These are phyloP conservation scores for Erythrolamprus reginae DNA, from an alignment of 2,113 vertebrate species.

Conservation along the genomic window DNA sequence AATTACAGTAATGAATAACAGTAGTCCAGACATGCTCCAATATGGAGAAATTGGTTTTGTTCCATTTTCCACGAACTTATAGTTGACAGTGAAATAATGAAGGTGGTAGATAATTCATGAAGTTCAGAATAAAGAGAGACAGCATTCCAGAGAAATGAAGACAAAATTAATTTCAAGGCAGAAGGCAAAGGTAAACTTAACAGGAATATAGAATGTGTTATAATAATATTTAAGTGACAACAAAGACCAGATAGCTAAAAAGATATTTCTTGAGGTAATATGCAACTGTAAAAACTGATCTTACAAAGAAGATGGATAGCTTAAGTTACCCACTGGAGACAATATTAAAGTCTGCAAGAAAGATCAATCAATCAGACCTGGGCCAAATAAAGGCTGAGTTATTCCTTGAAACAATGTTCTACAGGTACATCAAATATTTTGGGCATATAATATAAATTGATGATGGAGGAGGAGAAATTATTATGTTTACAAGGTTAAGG, in stretches of 20 bases:
- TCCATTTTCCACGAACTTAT: background rate
- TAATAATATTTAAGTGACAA: background rate
- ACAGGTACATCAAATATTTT: background rate
- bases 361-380: background rate
- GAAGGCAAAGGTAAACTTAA: background rate
- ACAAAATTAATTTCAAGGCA: background rate
- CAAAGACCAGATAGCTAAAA: background rate
- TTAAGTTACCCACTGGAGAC: background rate
- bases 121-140: background rate
- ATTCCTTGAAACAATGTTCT: background rate
- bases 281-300: background rate
- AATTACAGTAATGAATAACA: conserved; percentile 46
- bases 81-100: background rate
- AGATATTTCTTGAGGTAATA: background rate
- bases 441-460: background rate
- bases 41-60: background rate
- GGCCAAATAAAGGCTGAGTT: background rate
- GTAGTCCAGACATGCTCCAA: background rate
- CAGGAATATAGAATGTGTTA: background rate
- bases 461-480: background rate
- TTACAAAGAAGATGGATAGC: background rate
- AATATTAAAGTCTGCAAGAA: background rate
- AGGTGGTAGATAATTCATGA: background rate
- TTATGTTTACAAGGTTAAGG: background rate
- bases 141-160: background rate